Evolutionary conservation across 2,888 invertebrate species (phyloP), one percentile per base, ranked within the genome.

Genomic region (Gymnocheta viridis): DNA sequence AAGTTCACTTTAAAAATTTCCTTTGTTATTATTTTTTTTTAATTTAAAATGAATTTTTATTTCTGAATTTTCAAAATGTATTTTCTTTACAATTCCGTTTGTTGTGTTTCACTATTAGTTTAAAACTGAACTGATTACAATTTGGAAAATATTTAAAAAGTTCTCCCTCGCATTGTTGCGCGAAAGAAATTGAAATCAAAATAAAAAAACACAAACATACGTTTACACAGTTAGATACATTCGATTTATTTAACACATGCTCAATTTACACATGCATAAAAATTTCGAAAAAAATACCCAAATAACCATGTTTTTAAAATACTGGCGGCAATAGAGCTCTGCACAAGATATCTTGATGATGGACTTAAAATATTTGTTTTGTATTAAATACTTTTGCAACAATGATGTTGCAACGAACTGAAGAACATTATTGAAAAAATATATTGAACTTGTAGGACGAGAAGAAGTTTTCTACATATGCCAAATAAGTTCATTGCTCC

Each of bases 61-160:
- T 70, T 47, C 66, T n/a, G n/a, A n/a, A 69, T 49, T 62, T 9
- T 82, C 47, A 29, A 35, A 44, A 47, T 82, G 22, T n/a, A n/a
- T n/a, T 87, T 77, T 82, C 84, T 86, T 51, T 29, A 47, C 17
- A 32, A 73, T 44, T 56, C 60, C 19, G 70, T 47, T 79, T 32
- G 70, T 66, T 79, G 58, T 54, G 64, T 77, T 74, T 67, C 79
- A 86, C 90, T 87, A 88, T 86, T 86, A 87, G 86, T 88, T 90
- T 86, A 78, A 88, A 90, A 90, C 90, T 90, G 87, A 87, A 82
- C 73, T 86, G 76, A 88, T 82, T 77, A 86, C 69, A 82, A 87
- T 87, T 86, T 80, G 82, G 87, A 88, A 87, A 87, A 86, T 85
- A 84, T 87, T 86, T 86, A 85, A 82, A 85, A 86, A 85, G 76